Percentiles rank a stretch among this genome's conserved stretches.
Evolutionary conservation across 92 coral and sea anemone genomes (phyloP).

Genomic region (Parazoanthus swiftii): DNA sequence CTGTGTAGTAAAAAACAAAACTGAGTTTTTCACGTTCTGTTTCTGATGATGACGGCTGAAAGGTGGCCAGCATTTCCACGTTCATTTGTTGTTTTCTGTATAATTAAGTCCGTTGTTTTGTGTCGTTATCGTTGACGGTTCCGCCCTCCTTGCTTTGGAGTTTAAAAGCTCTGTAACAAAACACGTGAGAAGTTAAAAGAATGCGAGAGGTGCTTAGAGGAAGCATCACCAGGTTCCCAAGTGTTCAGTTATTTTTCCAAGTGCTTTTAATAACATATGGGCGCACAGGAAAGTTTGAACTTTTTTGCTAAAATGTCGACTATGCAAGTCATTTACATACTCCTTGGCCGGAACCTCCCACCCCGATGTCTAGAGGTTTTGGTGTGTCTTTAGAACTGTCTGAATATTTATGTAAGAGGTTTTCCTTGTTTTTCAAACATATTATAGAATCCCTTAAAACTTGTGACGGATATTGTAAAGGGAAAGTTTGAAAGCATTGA

Average conservation of each 20-base stretch:
- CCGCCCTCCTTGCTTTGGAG: background rate
- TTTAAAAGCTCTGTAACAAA: too few relatives aligned
- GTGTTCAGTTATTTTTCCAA: background rate
- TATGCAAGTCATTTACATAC: background rate
- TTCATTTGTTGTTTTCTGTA: too few relatives aligned
- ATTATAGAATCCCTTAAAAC: conserved; percentile 86
- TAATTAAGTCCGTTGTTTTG: background rate
- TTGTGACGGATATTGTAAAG: conserved; percentile 93
- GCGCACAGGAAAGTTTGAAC: background rate
- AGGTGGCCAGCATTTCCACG: too few relatives aligned
- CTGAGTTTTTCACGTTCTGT: too few relatives aligned
- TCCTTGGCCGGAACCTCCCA: too few relatives aligned
- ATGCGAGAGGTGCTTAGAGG: background rate
- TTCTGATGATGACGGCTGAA: too few relatives aligned
- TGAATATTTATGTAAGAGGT: background rate
- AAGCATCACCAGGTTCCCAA: background rate
- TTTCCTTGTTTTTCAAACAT: background rate
- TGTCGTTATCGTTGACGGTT: background rate
- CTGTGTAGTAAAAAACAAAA: too few relatives aligned
- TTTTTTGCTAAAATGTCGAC: background rate
- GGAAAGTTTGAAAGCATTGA: conserved; percentile 86
- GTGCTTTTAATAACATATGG: background rate
- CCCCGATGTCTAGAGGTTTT: background rate
- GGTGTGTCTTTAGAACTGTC: background rate
- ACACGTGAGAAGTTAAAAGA: background rate